Evolutionary conservation across 2,888 invertebrate genomes (phyloP).

Genomic region (Thysanoteuthis rhombus): DNA sequence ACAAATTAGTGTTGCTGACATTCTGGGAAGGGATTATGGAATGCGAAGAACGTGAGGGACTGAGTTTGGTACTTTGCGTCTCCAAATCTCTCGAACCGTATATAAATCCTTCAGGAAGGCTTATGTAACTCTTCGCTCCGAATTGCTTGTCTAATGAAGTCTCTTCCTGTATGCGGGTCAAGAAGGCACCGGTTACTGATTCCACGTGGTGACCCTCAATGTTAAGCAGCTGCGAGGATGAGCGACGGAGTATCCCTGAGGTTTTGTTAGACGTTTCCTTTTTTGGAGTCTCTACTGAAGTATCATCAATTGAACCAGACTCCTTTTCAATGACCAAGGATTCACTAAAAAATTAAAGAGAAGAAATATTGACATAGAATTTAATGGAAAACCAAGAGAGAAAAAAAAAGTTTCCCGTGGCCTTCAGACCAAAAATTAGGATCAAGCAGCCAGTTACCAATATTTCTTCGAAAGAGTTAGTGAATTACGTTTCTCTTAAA

Average conservation of each 20-base stretch:
- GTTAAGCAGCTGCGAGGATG: neutral
- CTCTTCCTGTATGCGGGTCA: slow-evolving; percentile 14
- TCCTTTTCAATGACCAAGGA: neutral
- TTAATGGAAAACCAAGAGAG: neutral
- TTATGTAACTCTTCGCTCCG: slow-evolving; percentile 26
- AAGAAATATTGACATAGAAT: neutral
- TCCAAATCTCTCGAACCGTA: slow-evolving; percentile 13
- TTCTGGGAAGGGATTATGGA: neutral
- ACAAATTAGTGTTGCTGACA: neutral
- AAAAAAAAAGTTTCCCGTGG: no score
- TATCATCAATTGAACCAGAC: neutral
- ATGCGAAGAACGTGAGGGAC: neutral
- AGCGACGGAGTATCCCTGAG: neutral
- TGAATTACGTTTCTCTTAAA: no score
- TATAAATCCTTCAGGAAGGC: slow-evolving; percentile 16
- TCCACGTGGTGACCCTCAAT: slow-evolving; percentile 19
- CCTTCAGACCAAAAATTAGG: no score
- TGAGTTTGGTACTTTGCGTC: neutral
- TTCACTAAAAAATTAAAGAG: neutral
- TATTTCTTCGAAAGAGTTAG: no score
- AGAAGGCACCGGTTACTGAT: neutral
- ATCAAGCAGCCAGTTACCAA: no score
- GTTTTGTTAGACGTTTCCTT: neutral
- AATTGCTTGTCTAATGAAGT: neutral
- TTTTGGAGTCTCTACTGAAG: neutral